Evolutionary conservation across 2,888 invertebrate species (phyloP).

Genomic region (Hecatera dysodea): DNA sequence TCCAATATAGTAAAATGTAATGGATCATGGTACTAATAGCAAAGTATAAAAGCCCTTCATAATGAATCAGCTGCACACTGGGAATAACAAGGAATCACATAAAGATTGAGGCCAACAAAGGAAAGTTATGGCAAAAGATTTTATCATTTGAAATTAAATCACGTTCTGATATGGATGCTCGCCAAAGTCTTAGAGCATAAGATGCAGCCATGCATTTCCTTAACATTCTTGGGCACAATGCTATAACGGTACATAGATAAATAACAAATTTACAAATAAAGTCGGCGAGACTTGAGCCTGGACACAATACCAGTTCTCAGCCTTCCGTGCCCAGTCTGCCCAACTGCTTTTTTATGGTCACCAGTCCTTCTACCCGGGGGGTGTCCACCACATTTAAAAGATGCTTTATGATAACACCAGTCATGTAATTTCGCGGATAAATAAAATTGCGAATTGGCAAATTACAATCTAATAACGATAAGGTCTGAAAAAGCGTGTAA

Average conservation of each 20-base stretch:
- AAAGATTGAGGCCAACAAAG: slow-evolving; percentile 35
- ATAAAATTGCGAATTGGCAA: slow-evolving; percentile 19
- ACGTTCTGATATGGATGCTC: slow-evolving; percentile 20
- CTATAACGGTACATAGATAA: neutral
- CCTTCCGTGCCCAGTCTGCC: neutral
- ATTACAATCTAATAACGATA: slow-evolving; percentile 56
- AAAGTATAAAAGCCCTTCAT: neutral
- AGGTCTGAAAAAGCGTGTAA: slow-evolving; percentile 62
- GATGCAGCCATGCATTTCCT: slow-evolving; percentile 8
- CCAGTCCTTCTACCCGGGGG: neutral
- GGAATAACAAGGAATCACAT: slow-evolving; percentile 14
- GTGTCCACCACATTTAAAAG: neutral
- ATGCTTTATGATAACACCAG: neutral
- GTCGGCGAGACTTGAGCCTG: too few relatives aligned
- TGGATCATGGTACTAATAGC: neutral
- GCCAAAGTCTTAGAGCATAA: slow-evolving; percentile 32
- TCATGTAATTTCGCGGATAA: neutral
- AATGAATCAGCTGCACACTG: slow-evolving; percentile 20
- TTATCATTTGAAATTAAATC: slow-evolving; percentile 5
- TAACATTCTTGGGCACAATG: slow-evolving; percentile 36
- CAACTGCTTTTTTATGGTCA: neutral
- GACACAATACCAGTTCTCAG: neutral
- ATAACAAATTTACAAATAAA: neutral
- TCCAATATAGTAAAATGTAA: neutral
- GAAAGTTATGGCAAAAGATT: slow-evolving; percentile 35